Base-by-base conservation (phyloP, 1,140 invertebrate species). In the Micrasema longulum region DNA sequence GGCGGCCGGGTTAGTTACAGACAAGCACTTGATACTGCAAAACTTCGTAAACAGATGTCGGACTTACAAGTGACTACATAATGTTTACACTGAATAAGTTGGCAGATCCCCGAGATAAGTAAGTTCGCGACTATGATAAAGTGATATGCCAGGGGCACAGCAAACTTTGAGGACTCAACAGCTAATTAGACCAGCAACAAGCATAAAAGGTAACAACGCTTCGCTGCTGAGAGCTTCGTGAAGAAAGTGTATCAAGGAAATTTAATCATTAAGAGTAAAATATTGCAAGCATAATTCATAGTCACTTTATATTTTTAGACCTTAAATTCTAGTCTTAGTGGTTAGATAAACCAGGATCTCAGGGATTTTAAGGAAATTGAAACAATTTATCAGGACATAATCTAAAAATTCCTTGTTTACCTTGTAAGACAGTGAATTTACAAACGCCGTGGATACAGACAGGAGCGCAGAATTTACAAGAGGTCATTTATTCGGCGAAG, bases 341-440 rank as follows among this genome's bases (percentile, higher is more conserved):
- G 7, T 7, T 31, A 31, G 7, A 4, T 4, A 4, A 31, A 35
- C 31, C 47, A 31, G 50, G 65, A 23, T 35, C 18, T 16, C 35
- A 41, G 48, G 16, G n/a, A 45, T 57, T 47, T 36, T 9, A 22
- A 62, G 45, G 65, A 69, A 48, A 47, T 47, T 65, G 45, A 57
- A 64, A 68, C 52, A 75, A 75, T 75, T 75, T 75, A 75, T 75
- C 52, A 75, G 73, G 63, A 60, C 26, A 75, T 71, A 71, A 74
- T 74, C 73, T 68, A 43, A 69, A 71, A 71, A 71, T 20, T 52
- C 68, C 63, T 53, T 60, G 38, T 47, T 41, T 70, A 48, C 55
- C 57, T 64, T 50, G 57, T 38, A 35, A 50, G 16, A n/a, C 20
- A 36, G 70, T 35, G 26, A 22, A 36, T 22, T 11, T 35, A 57